Evolutionary conservation across 2,113 vertebrate genomes (phyloP).

Genomic region (Patagioenas fasciata): DNA sequence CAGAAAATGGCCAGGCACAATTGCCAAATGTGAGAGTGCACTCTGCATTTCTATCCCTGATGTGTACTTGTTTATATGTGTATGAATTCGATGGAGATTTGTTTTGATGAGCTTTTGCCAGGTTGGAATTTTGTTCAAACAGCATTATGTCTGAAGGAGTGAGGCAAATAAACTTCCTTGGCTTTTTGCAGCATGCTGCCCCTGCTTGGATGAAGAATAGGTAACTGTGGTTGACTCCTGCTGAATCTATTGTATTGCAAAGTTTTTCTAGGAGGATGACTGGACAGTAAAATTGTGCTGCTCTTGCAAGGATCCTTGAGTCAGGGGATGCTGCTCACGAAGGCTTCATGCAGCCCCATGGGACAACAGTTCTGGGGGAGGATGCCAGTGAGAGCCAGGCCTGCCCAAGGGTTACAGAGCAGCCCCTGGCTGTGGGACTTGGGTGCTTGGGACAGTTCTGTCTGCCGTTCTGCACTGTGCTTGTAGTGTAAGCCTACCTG

Average conservation of each 20-base stretch:
- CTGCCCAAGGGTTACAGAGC: not conserved
- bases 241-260: not conserved
- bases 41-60: not conserved
- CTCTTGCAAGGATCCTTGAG: not conserved
- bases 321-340: not conserved
- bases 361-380: not conserved
- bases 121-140: not conserved
- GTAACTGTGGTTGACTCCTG: not conserved
- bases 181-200: not conserved
- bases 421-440: not conserved
- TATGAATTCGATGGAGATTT: not conserved
- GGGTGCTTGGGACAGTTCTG: not conserved
- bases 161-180: not conserved
- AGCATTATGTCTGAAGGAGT: not conserved
- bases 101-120: slow-evolving; percentile 4
- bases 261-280: not conserved
- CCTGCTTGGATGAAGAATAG: not conserved
- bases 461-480: not conserved
- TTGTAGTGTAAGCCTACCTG: not conserved
- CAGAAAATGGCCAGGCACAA: not conserved
- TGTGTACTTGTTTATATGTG: not conserved
- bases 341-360: not conserved
- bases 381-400: not conserved
- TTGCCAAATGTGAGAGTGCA: not conserved
- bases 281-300: not conserved